Conservation (phyloP, 1,140 invertebrate genomes). For the Drosophila suzukii region DNA sequence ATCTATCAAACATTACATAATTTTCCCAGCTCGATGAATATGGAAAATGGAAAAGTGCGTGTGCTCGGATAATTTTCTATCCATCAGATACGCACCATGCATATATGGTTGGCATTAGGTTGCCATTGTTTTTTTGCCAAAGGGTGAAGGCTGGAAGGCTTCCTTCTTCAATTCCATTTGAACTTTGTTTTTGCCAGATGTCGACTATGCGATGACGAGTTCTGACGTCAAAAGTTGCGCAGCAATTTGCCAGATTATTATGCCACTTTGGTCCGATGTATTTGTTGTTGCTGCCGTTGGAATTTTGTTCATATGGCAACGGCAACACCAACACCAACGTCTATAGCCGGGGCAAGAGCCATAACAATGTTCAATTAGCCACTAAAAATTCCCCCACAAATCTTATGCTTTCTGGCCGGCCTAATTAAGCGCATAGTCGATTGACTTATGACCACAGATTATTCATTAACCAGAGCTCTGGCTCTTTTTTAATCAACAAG, state of each 20-base stretch:
- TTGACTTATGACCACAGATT: constrained; percentile 72
- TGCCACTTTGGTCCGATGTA: constrained; percentile 22
- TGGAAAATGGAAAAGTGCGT: constrained; percentile 28
- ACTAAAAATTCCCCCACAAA: constrained; percentile 71
- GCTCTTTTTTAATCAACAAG: neutral
- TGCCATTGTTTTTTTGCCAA: constrained; percentile 34
- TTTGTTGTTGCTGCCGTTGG: constrained; percentile 19
- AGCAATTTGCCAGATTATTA: constrained; percentile 50
- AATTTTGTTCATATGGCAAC: constrained; percentile 5
- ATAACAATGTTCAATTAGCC: constrained; percentile 63
- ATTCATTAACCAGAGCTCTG: constrained; percentile 51
- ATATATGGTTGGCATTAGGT: constrained; percentile 53
- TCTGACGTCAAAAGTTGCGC: constrained; percentile 67
- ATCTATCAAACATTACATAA: neutral
- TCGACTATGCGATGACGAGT: constrained; percentile 32
- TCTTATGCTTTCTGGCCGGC: constrained; percentile 35
- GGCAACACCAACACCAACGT: constrained; percentile 8
- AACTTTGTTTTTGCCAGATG: constrained; percentile 58
- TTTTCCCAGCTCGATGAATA: neutral
- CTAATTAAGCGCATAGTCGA: constrained; percentile 68
- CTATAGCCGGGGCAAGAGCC: constrained; percentile 21
- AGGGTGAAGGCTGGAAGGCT: constrained; percentile 12
- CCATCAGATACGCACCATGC: constrained; percentile 59
- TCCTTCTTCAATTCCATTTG: constrained; percentile 11
- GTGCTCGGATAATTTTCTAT: constrained; percentile 45